Conservation (phyloP, 2,888 invertebrate genomes). For the Anarsia innoxiella region DNA sequence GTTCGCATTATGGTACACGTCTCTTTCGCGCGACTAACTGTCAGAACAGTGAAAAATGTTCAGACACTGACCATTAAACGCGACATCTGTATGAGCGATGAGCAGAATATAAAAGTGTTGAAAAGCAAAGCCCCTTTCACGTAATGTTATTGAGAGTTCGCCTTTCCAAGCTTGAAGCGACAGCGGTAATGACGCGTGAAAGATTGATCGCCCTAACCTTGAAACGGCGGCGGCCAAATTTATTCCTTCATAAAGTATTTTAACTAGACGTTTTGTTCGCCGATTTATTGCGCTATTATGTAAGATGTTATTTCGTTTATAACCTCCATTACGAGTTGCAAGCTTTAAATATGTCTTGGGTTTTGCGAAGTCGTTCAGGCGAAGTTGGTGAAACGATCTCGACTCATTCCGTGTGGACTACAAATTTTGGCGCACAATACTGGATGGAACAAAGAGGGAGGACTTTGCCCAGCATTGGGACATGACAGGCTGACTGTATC, state of each 20-base stretch:
- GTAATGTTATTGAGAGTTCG: slow-evolving; percentile 27
- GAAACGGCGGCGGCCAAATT: slow-evolving; percentile 19
- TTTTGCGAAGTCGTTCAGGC: too few species aligned
- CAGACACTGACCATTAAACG: slow-evolving; percentile 26
- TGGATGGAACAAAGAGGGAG: too few species aligned
- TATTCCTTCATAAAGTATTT: slow-evolving; percentile 25
- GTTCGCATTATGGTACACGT: slow-evolving; percentile 5
- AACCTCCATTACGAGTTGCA: slow-evolving; percentile 7
- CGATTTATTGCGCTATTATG: slow-evolving; percentile 32
- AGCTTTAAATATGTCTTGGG: too few species aligned
- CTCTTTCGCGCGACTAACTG: slow-evolving; percentile 7
- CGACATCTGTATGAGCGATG: slow-evolving; percentile 22
- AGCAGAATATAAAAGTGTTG: slow-evolving; percentile 22
- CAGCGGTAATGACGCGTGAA: slow-evolving; percentile 40
- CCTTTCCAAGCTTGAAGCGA: slow-evolving; percentile 38
- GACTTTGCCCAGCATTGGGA: too few species aligned
- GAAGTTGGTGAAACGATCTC: too few species aligned
- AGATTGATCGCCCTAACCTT: slow-evolving; percentile 33
- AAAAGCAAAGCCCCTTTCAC: slow-evolving; percentile 23
- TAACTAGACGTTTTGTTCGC: slow-evolving; percentile 29
- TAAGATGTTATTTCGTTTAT: slow-evolving; percentile 11
- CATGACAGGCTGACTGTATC: too few species aligned
- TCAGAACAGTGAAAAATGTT: slow-evolving; percentile 20
- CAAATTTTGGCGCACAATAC: too few species aligned
- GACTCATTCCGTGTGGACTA: too few species aligned